A percentile compares a stretch with the other conserved stretches of the same genome.
Evolutionary conservation across 2,113 vertebrate genomes (phyloP).

Genomic region (Hemiprocne comata): DNA sequence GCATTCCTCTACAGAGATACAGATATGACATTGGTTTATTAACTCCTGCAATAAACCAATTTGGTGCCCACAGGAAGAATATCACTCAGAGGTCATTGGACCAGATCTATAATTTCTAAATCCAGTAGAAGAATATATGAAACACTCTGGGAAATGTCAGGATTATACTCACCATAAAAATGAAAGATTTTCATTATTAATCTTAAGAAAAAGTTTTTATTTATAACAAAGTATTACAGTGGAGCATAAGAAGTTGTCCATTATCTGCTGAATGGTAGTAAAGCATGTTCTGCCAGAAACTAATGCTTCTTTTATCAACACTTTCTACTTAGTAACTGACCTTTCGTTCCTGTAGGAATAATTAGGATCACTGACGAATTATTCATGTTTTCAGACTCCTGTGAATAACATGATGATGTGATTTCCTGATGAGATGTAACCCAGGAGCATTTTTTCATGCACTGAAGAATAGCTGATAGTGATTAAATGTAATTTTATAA

Average conservation of each 20-base stretch:
- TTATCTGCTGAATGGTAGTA: not conserved
- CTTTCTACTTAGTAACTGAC: constrained; percentile 27
- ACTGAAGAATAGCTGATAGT: not conserved
- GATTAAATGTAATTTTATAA: constrained; percentile 15
- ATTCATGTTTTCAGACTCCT: constrained; percentile 7
- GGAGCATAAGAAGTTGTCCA: not conserved
- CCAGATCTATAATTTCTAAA: not conserved
- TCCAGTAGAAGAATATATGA: not conserved
- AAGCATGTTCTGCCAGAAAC: constrained; percentile 3
- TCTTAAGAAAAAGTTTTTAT: not conserved
- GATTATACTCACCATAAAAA: not conserved
- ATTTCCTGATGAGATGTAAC: constrained; percentile 46
- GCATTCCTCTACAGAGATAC: not conserved
- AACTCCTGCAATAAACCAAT: not conserved
- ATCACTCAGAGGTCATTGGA: not conserved
- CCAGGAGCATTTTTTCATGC: not conserved
- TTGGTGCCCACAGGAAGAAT: not conserved
- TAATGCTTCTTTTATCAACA: constrained; percentile 21
- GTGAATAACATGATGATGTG: constrained; percentile 37
- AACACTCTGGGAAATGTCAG: not conserved
- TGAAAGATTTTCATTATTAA: not conserved
- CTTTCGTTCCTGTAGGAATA: constrained; percentile 37
- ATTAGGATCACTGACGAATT: constrained; percentile 22
- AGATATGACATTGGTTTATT: not conserved
- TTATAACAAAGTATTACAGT: not conserved